Conservation (phyloP, 2,113 vertebrate genomes). For the Butorides virescens region DNA sequence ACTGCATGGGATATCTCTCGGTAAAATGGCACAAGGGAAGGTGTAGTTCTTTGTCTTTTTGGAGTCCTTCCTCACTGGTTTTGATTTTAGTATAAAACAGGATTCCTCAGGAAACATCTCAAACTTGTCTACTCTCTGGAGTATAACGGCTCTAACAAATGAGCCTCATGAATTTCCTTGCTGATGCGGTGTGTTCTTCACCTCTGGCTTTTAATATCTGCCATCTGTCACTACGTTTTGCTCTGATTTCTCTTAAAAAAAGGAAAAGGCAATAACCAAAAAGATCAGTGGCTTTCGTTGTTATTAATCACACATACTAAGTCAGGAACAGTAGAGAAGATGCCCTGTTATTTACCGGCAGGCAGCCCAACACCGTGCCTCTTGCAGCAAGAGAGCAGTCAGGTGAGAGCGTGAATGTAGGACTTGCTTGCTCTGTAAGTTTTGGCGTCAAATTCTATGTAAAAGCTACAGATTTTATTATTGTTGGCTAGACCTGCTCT, state of each 20-base stretch:
- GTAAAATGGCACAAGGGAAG: neutral
- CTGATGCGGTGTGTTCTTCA: neutral
- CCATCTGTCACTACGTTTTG: neutral
- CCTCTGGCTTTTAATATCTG: neutral
- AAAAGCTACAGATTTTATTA: neutral
- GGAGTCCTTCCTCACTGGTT: neutral
- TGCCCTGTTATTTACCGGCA: neutral
- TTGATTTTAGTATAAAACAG: neutral
- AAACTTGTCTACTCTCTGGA: neutral
- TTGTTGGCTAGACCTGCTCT: neutral
- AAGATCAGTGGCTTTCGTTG: neutral
- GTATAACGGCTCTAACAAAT: neutral
- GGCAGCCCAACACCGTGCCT: rapidly evolving
- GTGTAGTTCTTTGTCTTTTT: neutral
- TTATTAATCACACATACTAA: neutral
- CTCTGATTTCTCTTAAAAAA: neutral
- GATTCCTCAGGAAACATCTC: neutral
- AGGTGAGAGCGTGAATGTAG: neutral
- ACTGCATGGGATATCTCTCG: neutral
- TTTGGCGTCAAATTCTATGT: neutral
- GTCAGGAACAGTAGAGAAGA: neutral
- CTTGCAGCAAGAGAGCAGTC: neutral
- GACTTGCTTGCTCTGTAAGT: neutral
- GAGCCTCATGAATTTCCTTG: neutral
- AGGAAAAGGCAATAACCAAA: neutral